Evolutionary conservation across 1,140 invertebrate genomes (phyloP).

Genomic region (Drosophila nigromelanica): DNA sequence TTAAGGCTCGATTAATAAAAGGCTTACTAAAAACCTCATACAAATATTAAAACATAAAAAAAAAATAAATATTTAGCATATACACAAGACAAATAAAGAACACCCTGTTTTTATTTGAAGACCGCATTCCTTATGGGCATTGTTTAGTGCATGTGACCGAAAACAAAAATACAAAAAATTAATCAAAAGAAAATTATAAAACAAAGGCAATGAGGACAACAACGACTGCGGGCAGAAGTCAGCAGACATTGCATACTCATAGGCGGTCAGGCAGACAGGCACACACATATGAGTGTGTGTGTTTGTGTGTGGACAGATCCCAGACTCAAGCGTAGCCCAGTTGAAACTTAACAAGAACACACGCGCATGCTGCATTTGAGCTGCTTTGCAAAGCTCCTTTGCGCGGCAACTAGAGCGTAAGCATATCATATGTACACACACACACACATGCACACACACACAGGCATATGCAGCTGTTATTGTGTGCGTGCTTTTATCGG

Average conservation of each 20-base stretch:
- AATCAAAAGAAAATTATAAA: slow-evolving; percentile 74
- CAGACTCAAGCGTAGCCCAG: slow-evolving; percentile 52
- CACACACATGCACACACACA: slow-evolving; percentile 36
- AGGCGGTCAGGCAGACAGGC: slow-evolving; percentile 16
- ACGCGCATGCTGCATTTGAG: slow-evolving; percentile 34
- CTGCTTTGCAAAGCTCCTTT: slow-evolving; percentile 69
- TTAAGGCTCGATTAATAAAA: no score
- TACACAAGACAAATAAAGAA: background rate
- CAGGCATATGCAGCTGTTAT: slow-evolving; percentile 19
- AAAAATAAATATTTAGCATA: background rate
- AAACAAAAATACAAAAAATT: slow-evolving; percentile 50
- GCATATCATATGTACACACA: slow-evolving; percentile 57
- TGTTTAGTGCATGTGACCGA: slow-evolving; percentile 30
- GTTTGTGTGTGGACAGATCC: slow-evolving; percentile 30
- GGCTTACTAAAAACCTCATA: no score
- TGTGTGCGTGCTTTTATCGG: slow-evolving; percentile 61
- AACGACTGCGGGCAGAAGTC: background rate
- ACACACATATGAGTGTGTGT: slow-evolving; percentile 41
- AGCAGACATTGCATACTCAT: slow-evolving; percentile 38
- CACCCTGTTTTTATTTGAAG: slow-evolving; percentile 39
- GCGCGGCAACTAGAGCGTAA: slow-evolving; percentile 66
- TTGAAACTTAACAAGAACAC: slow-evolving; percentile 16
- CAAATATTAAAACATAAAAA: no score
- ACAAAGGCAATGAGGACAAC: slow-evolving; percentile 50
- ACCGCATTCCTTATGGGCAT: slow-evolving; percentile 8